These are phyloP conservation scores for Chorisops tibialis DNA, from an alignment of 2,888 invertebrate species.

Conservation along the genomic window DNA sequence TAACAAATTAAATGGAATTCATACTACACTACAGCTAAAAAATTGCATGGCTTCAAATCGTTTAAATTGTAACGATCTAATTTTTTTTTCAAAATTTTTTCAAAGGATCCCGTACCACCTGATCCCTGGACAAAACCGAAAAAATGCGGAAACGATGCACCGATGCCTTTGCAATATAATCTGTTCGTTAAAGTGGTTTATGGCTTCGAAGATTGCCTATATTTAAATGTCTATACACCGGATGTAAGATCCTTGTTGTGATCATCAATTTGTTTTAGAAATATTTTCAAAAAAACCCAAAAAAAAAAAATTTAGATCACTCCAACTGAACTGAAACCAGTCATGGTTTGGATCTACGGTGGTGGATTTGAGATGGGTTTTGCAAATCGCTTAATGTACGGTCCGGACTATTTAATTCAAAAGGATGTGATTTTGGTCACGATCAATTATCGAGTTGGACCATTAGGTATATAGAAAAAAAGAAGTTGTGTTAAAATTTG, in stretches of 20 bases:
- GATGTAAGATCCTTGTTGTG: conserved; percentile 4
- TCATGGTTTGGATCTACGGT: conserved; percentile 56
- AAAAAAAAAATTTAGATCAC: conserved; percentile 42
- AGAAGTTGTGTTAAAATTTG: too few species aligned
- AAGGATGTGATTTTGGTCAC: conserved; percentile 54
- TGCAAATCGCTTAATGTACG: conserved; percentile 48
- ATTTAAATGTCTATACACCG: not conserved
- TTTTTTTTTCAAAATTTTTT: too few species aligned
- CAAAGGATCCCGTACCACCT: not conserved
- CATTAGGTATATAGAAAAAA: conserved; percentile 49
- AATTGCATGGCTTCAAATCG: too few species aligned
- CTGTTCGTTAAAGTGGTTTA: not conserved
- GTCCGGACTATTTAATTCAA: conserved; percentile 53
- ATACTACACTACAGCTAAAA: too few species aligned
- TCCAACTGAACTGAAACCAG: conserved; percentile 41
- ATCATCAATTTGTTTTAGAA: too few species aligned
- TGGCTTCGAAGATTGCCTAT: conserved; percentile 5
- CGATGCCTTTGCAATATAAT: not conserved
- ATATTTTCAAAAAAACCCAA: too few species aligned
- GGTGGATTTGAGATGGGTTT: conserved; percentile 54
- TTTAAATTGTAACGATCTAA: too few species aligned
- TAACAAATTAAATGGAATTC: too few species aligned
- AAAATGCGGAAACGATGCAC: not conserved
- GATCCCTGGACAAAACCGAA: not conserved
- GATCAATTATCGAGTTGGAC: conserved; percentile 54